These are phyloP conservation scores for Pitta sordida DNA, from an alignment of 2,113 vertebrate species.

Conservation along the genomic window DNA sequence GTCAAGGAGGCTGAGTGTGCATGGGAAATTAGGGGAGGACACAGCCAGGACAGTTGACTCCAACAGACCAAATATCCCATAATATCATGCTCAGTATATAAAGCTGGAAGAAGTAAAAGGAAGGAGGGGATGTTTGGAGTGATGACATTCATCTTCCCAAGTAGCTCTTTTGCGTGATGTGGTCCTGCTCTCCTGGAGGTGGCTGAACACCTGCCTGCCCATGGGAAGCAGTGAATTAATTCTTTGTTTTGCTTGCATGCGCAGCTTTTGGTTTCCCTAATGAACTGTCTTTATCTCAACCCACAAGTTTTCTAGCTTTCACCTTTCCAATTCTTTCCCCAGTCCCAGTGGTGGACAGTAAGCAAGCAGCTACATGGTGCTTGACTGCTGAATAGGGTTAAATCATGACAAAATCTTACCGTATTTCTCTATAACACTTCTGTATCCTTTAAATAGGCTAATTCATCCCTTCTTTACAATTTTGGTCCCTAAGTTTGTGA, in stretches of 20 bases:
- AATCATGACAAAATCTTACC: rapidly evolving
- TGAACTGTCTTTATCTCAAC: neutral
- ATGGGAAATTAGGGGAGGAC: neutral
- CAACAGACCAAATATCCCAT: rapidly evolving
- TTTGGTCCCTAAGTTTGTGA: neutral
- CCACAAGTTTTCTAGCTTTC: neutral
- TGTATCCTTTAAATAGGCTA: neutral
- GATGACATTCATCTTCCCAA: neutral
- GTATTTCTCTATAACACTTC: neutral
- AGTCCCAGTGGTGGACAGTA: neutral
- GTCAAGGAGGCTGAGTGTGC: neutral
- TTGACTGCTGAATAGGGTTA: neutral
- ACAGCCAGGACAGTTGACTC: neutral
- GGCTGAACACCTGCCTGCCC: neutral
- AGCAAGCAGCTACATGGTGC: neutral
- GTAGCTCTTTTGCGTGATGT: neutral
- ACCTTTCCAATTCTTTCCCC: neutral
- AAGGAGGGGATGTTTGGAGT: neutral
- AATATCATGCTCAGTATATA: no score
- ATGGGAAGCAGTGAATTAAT: neutral
- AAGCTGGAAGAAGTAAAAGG: neutral
- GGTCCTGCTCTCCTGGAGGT: neutral
- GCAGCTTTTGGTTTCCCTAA: neutral
- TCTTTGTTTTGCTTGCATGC: neutral
- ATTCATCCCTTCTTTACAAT: neutral